A percentile compares a stretch with the other conserved stretches of the same genome.
phyloP scores from a whole-genome alignment of 2,888 invertebrate species.

The Sylvicola cinctus region DNA sequence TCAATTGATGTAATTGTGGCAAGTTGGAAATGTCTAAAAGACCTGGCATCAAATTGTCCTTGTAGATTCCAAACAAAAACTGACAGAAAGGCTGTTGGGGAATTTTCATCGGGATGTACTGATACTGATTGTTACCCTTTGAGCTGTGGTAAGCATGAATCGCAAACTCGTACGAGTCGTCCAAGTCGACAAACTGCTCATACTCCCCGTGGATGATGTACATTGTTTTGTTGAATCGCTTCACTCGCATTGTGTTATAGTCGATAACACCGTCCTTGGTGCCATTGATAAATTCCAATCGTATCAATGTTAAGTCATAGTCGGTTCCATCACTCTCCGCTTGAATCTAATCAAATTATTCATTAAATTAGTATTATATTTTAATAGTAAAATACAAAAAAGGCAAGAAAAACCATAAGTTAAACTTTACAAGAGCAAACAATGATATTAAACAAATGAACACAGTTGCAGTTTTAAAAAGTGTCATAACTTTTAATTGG shows the following conservation, averaged over 20 bases:
- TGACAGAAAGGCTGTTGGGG: neutral
- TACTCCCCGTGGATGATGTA: neutral
- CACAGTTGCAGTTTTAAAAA: too few relatives aligned
- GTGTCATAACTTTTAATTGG: too few relatives aligned
- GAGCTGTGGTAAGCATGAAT: neutral
- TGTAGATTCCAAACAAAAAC: neutral
- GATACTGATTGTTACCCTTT: neutral
- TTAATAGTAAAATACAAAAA: too few relatives aligned
- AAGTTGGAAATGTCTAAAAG: neutral
- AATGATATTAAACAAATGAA: too few relatives aligned
- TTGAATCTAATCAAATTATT: too few relatives aligned
- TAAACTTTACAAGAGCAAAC: too few relatives aligned
- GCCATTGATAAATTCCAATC: constrained; percentile 1
- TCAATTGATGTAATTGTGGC: neutral
- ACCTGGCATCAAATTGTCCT: neutral
- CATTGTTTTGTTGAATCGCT: neutral
- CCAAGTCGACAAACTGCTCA: neutral
- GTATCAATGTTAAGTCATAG: neutral
- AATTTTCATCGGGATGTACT: neutral
- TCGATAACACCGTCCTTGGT: neutral
- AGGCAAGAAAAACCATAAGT: too few relatives aligned
- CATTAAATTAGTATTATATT: too few relatives aligned
- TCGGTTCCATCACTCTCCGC: neutral
- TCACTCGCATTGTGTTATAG: neutral
- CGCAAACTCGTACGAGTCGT: neutral